Evolutionary conservation across 2,113 vertebrate genomes (phyloP).

Genomic region (Pollachius pollachius): DNA sequence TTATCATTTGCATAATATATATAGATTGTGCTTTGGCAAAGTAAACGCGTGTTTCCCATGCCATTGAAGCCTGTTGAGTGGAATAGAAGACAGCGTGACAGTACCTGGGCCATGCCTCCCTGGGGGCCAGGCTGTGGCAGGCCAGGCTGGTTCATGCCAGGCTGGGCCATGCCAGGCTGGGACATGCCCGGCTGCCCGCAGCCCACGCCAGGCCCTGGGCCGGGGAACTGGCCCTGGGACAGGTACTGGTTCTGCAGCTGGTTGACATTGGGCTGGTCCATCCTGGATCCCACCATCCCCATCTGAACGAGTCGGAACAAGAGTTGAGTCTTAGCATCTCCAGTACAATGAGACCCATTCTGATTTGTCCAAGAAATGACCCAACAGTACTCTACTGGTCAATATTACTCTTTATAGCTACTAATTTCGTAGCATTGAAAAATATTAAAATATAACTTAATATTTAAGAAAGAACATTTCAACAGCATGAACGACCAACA

Average conservation of each 20-base stretch:
- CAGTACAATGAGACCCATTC: too few relatives aligned
- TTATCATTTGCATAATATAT: not conserved
- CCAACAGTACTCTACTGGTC: too few relatives aligned
- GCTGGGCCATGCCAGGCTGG: slow-evolving; percentile 63
- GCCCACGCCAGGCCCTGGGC: slow-evolving; percentile 78
- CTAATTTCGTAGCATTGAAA: too few relatives aligned
- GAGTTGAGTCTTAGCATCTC: not conserved
- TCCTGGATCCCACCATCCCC: slow-evolving; percentile 82
- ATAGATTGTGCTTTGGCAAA: not conserved
- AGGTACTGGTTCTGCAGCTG: slow-evolving; percentile 91
- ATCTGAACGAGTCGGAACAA: slow-evolving; percentile 67
- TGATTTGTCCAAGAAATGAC: too few relatives aligned
- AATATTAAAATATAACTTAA: not conserved
- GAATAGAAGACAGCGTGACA: not conserved
- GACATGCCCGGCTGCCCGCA: slow-evolving; percentile 69
- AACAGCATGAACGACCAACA: too few relatives aligned
- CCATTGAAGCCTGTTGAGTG: too few relatives aligned
- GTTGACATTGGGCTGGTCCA: slow-evolving; percentile 81
- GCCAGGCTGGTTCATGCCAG: slow-evolving; percentile 66
- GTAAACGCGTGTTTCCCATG: too few relatives aligned
- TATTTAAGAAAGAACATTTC: not conserved
- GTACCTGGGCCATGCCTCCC: slow-evolving; percentile 67
- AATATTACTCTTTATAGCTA: too few relatives aligned
- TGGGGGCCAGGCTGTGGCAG: slow-evolving; percentile 76
- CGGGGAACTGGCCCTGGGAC: slow-evolving; percentile 82